Conservation (phyloP, 2,113 vertebrate species). For the Gnathonemus longibarbis region DNA sequence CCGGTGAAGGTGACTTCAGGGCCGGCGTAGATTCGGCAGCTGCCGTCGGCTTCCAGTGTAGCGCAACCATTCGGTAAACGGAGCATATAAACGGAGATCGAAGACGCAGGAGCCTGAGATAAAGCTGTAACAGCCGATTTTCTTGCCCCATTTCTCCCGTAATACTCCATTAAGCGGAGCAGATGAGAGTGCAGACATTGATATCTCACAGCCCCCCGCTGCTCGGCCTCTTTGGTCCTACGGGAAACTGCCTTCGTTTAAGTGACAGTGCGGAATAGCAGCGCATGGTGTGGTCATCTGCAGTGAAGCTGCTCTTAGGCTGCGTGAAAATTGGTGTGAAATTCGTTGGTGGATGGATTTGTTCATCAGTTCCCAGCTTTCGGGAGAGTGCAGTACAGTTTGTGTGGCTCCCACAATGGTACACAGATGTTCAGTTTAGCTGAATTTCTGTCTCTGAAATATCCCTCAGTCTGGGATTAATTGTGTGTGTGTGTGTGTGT, state of each 20-base stretch:
- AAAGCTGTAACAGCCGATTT: not conserved
- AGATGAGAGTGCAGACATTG: not conserved
- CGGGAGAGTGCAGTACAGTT: not conserved
- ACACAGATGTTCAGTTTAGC: not conserved
- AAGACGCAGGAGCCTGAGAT: not conserved
- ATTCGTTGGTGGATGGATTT: not conserved
- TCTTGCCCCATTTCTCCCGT: not conserved
- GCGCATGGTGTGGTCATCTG: not conserved
- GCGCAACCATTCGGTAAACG: not conserved
- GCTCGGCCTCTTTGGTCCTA: not conserved
- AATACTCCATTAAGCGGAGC: not conserved
- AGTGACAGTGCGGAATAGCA: not conserved
- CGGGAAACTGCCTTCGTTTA: not conserved
- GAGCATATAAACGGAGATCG: not conserved
- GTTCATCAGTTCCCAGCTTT: not conserved
- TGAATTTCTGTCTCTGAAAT: not conserved
- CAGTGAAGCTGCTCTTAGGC: not conserved
- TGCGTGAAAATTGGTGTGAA: not conserved
- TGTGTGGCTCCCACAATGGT: not conserved
- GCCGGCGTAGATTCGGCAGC: not conserved
- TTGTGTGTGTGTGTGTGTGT: not conserved
- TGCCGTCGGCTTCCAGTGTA: not conserved
- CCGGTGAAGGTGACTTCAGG: not conserved
- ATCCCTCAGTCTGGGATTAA: not conserved
- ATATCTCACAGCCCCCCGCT: not conserved